Evolutionary conservation across 2,797 vertebrate species (phyloP), one percentile per base, ranked within the genome.

Genomic region (Fundulus diaphanus): DNA sequence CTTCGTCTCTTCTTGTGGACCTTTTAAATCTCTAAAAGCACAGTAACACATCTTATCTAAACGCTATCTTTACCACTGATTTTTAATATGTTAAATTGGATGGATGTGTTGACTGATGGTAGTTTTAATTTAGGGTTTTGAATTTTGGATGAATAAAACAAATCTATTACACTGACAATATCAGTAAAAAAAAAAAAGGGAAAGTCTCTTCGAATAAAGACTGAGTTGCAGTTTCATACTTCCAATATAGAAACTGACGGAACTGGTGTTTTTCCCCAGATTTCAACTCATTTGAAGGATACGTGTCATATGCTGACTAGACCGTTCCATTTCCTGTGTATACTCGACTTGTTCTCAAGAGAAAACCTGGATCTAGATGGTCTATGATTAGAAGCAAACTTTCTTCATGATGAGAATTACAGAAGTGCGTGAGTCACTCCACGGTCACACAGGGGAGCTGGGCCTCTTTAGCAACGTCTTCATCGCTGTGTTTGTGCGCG

Each of bases 271-370:
- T 90, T 88, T 75, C 79, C 77, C 72, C 69, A 76, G 81, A 83
- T 86, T 82, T 85, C 59, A 87, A 87, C 90, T 94, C 93, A 94
- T 59, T 82, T 76, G 82, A 90, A 93, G 88, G 91, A 88, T 84
- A 42, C 37, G 42, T 61, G 83, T 85, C 87, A 85, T 57, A 71
- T 90, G 90, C 92, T 93, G 90, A 94, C 86, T 90, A 76, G 86
- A 82, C 88, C 73, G 33, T 91, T 93, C 81, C 84, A 79, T 92
- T 95, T 95, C 92, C 93, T 95, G 93, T 95, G 95, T 92, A 90
- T 90, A 83, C 85, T 87, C 77, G 66, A 59, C 71, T 77, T 68
- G 72, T 78, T 84, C 80, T 77, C 59, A 8, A 79, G 86, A 85
- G 51, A 33, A 84, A 81, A 82, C 76, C 75, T 83, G 73, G 74